A percentile compares a stretch with the other conserved stretches of the same genome.
These are phyloP conservation scores for Apotomis betuletana DNA, from an alignment of 2,888 invertebrate genomes.

Conservation along the genomic window DNA sequence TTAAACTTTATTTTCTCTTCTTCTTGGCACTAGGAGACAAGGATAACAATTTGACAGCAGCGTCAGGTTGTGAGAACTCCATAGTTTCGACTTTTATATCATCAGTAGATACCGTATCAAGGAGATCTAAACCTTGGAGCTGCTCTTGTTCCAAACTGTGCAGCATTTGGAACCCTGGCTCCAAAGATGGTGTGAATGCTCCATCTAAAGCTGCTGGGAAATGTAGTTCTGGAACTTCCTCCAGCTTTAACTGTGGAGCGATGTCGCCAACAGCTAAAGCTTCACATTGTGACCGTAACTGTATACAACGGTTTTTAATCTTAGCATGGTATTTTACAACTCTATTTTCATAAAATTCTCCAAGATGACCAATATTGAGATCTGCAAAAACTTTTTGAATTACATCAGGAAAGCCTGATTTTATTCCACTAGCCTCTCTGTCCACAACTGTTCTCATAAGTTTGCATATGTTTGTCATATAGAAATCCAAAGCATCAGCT, in stretches of 20 bases:
- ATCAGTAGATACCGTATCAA: conserved; percentile 70
- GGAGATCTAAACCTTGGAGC: conserved; percentile 71
- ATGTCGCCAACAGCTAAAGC: conserved; percentile 66
- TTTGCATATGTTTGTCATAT: conserved; percentile 75
- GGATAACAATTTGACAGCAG: conserved; percentile 60
- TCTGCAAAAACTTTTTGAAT: conserved; percentile 78
- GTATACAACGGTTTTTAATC: conserved; percentile 66
- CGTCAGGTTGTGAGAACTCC: conserved; percentile 72
- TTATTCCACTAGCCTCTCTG: conserved; percentile 70
- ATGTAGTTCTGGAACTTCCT: conserved; percentile 81
- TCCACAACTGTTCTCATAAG: conserved; percentile 72
- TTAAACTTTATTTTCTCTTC: conserved; percentile 67
- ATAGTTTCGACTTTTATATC: conserved; percentile 76
- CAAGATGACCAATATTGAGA: conserved; percentile 72
- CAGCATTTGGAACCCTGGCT: conserved; percentile 86
- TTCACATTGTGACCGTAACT: conserved; percentile 65
- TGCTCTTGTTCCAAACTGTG: conserved; percentile 86
- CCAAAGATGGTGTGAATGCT: conserved; percentile 83
- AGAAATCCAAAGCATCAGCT: conserved; percentile 71
- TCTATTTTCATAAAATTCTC: conserved; percentile 73
- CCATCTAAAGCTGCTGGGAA: conserved; percentile 80
- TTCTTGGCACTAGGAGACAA: conserved; percentile 75
- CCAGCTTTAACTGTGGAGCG: conserved; percentile 71
- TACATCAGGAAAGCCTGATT: conserved; percentile 75
- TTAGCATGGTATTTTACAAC: conserved; percentile 72